Evolutionary conservation across 2,113 vertebrate species (phyloP).

Genomic region (Engraulis encrasicolus): DNA sequence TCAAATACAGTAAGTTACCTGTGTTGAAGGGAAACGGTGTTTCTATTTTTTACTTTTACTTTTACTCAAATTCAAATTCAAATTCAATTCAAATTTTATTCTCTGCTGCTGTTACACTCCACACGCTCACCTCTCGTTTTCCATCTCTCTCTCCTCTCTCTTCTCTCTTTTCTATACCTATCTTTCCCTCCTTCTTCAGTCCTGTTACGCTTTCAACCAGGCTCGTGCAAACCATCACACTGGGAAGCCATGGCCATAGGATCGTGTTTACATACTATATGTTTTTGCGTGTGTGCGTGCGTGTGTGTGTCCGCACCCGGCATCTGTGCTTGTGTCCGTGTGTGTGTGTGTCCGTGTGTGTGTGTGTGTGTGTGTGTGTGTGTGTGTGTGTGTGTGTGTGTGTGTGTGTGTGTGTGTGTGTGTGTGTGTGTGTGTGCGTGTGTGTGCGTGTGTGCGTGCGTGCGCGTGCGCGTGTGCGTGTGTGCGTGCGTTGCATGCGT

Average conservation of each 20-base stretch:
- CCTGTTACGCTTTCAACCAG: slow-evolving; percentile 22
- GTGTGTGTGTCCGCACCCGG: no score
- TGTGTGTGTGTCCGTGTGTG: slow-evolving; percentile 47
- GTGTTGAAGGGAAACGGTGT: no score
- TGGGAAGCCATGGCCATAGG: slow-evolving; percentile 58
- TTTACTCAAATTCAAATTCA: no score
- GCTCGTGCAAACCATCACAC: slow-evolving; percentile 9
- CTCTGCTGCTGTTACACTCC: slow-evolving; percentile 19
- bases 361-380: slow-evolving; percentile 38
- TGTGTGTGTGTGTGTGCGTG: slow-evolving; percentile 19
- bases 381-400: slow-evolving; percentile 42
- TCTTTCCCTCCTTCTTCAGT: background rate
- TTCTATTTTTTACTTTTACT: no score
- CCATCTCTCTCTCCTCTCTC: background rate
- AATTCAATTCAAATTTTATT: no score
- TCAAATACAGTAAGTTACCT: no score
- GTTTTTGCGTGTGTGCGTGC: background rate
- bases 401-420: slow-evolving; percentile 59
- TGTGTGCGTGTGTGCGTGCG: background rate
- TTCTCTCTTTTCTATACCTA: background rate
- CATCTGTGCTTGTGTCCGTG: slow-evolving; percentile 51
- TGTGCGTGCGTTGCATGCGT: background rate
- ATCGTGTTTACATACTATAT: slow-evolving; percentile 41
- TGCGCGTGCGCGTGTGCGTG: slow-evolving; percentile 44
- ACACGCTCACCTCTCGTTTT: background rate